Percentiles rank a stretch among this genome's conserved stretches.
Conservation (phyloP, 2,113 vertebrate species). For the Edolisoma coerulescens region DNA sequence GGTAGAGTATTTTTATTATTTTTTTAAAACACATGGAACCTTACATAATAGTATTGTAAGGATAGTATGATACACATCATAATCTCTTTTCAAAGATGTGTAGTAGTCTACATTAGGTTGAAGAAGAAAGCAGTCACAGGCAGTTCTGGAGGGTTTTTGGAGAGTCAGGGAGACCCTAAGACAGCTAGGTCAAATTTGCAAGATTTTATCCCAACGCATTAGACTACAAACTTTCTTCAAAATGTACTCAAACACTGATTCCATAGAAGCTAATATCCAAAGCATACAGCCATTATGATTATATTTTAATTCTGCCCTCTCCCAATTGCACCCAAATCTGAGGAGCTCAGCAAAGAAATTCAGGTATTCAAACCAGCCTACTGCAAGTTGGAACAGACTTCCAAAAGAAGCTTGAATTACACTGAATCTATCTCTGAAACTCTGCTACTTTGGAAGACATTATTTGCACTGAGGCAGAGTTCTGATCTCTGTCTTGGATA, state of each 20-base stretch:
- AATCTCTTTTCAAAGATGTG: neutral
- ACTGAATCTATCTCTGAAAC: neutral
- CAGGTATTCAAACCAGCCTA: neutral
- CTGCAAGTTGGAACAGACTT: neutral
- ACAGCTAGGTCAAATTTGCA: neutral
- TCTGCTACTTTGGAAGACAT: neutral
- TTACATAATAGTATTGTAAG: neutral
- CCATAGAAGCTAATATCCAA: neutral
- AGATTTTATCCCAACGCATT: neutral
- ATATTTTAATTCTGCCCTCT: neutral
- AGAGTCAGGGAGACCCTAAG: neutral
- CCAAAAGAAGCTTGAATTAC: neutral
- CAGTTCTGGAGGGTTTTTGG: neutral
- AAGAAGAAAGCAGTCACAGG: neutral
- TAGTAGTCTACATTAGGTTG: neutral
- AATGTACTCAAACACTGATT: neutral
- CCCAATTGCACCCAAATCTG: neutral
- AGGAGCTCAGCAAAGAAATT: neutral
- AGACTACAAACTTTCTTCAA: neutral
- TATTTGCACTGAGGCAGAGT: neutral
- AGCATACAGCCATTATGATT: accelerated
- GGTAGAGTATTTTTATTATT: neutral
- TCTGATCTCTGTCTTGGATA: neutral
- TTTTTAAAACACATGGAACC: neutral
- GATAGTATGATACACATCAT: neutral